These are phyloP conservation scores for Alligator mississippiensis DNA, from an alignment of 2,113 vertebrate species.

Conservation along the genomic window DNA sequence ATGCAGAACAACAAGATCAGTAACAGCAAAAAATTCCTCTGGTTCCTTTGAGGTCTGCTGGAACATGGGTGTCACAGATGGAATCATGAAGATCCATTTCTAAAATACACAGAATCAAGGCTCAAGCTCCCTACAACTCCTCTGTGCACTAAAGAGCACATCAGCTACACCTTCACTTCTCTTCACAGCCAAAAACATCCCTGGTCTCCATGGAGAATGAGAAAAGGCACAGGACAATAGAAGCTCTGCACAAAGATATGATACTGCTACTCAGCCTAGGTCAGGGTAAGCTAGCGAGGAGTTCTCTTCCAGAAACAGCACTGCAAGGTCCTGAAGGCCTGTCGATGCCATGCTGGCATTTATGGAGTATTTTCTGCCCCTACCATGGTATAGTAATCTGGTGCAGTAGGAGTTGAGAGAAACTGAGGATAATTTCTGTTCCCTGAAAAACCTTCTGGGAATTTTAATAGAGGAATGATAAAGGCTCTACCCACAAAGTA, in stretches of 20 bases:
- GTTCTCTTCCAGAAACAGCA: background rate
- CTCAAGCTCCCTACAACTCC: conserved; percentile 7
- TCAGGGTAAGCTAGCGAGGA: background rate
- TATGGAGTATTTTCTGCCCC: too few species aligned
- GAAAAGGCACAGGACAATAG: background rate
- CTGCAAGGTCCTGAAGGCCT: background rate
- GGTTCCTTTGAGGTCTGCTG: background rate
- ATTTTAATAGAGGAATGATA: background rate
- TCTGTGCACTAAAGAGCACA: conserved; percentile 10
- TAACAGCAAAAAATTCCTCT: background rate
- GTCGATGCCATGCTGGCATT: too few species aligned
- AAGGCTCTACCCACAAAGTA: conserved; percentile 5
- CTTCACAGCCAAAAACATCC: conserved; percentile 34
- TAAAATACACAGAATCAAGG: conserved; percentile 56
- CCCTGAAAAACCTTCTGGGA: background rate
- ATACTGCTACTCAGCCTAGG: background rate
- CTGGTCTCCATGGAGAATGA: conserved; percentile 1
- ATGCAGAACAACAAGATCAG: background rate
- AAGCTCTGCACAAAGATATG: background rate
- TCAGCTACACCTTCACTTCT: conserved; percentile 53
- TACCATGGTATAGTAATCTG: background rate
- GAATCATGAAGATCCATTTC: conserved; percentile 11
- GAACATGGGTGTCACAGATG: too few species aligned
- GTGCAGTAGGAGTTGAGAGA: background rate
- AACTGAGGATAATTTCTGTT: background rate